These are phyloP conservation scores for Bradypus variegatus DNA, from an alignment of 2,797 vertebrate species.

Conservation along the genomic window DNA sequence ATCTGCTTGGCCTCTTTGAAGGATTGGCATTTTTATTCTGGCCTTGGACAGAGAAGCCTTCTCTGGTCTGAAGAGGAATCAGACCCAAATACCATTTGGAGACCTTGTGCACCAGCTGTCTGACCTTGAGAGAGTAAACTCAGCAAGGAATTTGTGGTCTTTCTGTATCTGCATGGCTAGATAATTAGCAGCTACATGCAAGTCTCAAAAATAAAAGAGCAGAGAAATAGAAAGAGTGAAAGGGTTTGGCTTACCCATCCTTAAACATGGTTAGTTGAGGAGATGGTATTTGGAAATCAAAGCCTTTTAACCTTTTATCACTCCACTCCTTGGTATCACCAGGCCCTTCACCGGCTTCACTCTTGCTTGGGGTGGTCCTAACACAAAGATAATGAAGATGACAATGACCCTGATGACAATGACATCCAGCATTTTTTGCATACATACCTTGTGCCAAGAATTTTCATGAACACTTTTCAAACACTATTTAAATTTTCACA, in stretches of 20 bases:
- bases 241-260: neutral
- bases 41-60: neutral
- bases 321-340: neutral
- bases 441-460: neutral
- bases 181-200: neutral
- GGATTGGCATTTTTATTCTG: neutral
- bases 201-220: constrained; percentile 21
- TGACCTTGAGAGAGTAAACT: neutral
- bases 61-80: constrained; percentile 16
- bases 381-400: neutral
- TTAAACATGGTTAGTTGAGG: neutral
- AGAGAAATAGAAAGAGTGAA: neutral
- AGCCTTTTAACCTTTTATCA: neutral
- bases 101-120: neutral
- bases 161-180: neutral
- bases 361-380: neutral
- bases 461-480: neutral
- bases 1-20: neutral
- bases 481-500: neutral
- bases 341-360: neutral
- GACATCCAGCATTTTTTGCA: neutral
- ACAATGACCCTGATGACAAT: rapidly evolving
- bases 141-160: neutral
- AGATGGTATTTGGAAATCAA: neutral
- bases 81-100: neutral